These are phyloP conservation scores for Paramuricea clavata DNA, from an alignment of 92 coral and sea anemone species.

Conservation along the genomic window DNA sequence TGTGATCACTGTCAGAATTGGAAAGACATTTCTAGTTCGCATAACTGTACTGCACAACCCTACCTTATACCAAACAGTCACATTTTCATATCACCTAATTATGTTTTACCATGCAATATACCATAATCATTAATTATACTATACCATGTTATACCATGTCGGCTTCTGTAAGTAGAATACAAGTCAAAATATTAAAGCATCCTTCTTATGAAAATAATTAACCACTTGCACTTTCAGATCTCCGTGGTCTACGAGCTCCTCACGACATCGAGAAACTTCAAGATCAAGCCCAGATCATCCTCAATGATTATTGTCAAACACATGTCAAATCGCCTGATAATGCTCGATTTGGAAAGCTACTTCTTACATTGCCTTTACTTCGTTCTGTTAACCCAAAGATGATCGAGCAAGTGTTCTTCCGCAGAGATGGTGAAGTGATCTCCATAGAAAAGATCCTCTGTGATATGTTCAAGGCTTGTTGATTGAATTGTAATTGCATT, in stretches of 20 bases:
- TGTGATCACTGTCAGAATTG: no score
- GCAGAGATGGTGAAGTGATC: slow-evolving; percentile 89
- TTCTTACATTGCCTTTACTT: slow-evolving; percentile 88
- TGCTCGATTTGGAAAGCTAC: slow-evolving; percentile 94
- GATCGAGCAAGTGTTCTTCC: slow-evolving; percentile 95
- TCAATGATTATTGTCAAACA: slow-evolving; percentile 93
- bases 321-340: slow-evolving; percentile 80
- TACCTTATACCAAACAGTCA: neutral
- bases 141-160: neutral
- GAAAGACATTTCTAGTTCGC: no score
- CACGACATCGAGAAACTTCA: slow-evolving; percentile 93
- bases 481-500: neutral
- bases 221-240: slow-evolving; percentile 66
- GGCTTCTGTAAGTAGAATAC: no score
- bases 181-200: no score
- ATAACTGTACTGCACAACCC: neutral
- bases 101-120: neutral
- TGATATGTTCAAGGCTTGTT: slow-evolving; percentile 94
- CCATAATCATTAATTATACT: neutral
- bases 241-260: slow-evolving; percentile 97
- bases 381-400: slow-evolving; percentile 93
- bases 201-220: no score
- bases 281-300: slow-evolving; percentile 98
- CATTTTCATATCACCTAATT: neutral
- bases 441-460: slow-evolving; percentile 98